phyloP scores from a whole-genome alignment of 2,797 vertebrate genomes.

The Chaetophractus vellerosus region DNA sequence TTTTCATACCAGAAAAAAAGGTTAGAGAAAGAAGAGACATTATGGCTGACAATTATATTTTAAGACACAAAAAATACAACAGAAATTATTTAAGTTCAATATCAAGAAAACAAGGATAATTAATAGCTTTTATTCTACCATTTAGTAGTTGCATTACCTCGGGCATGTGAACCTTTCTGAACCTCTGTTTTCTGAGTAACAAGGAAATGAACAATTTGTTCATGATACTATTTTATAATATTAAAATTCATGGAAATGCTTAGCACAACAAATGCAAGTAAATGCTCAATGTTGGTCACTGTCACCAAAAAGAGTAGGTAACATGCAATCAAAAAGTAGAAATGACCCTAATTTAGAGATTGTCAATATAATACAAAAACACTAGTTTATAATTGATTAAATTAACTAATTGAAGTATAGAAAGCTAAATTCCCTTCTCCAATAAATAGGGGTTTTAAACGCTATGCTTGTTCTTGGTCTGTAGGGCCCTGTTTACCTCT shows the following conservation, averaged over 20 bases:
- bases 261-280: slow-evolving; percentile 1
- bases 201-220: slow-evolving; percentile 21
- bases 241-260: background rate
- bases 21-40: background rate
- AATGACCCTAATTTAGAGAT: background rate
- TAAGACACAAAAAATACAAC: background rate
- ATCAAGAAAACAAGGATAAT: background rate
- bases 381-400: slow-evolving; percentile 5
- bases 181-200: background rate
- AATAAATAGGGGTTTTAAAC: slow-evolving; percentile 21
- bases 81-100: slow-evolving; percentile 10
- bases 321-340: slow-evolving; percentile 19
- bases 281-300: slow-evolving; percentile 17
- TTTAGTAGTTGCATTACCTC: background rate
- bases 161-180: background rate
- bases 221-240: background rate
- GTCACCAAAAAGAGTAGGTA: background rate
- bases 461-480: background rate
- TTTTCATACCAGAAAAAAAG: too few species aligned
- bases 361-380: slow-evolving; percentile 4
- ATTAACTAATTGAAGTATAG: slow-evolving; percentile 16
- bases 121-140: background rate
- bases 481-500: background rate
- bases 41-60: background rate
- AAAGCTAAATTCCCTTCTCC: background rate